phyloP scores from a whole-genome alignment of 2,113 vertebrate species.

The Notiomystis cincta region DNA sequence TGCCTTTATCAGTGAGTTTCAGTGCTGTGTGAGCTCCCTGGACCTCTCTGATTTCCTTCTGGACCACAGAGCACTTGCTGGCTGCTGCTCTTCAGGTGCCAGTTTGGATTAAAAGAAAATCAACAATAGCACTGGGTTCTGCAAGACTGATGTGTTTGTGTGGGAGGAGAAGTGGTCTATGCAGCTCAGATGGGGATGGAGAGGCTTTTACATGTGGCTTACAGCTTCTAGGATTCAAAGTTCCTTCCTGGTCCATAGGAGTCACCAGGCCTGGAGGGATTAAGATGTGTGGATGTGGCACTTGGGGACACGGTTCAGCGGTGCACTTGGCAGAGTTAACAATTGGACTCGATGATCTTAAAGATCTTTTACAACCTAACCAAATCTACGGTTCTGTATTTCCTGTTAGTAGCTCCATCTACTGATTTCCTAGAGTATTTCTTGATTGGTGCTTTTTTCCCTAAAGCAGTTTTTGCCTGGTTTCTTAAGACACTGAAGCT shows the following conservation, averaged over 20 bases:
- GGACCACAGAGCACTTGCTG: not conserved
- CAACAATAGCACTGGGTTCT: not conserved
- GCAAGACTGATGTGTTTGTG: not conserved
- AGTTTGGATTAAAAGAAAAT: not conserved
- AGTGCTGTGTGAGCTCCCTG: not conserved
- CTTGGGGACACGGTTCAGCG: not conserved
- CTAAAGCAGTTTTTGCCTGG: not conserved
- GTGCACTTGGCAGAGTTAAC: not conserved
- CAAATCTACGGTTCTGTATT: not conserved
- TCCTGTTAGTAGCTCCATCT: slow-evolving; percentile 43
- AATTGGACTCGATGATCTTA: not conserved
- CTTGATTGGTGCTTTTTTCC: not conserved
- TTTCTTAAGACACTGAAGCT: not conserved
- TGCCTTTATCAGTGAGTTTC: not conserved
- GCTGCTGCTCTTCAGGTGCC: not conserved
- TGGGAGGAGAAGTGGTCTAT: not conserved
- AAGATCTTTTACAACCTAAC: not conserved
- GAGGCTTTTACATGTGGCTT: not conserved
- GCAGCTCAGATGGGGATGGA: not conserved
- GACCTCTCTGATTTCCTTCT: not conserved
- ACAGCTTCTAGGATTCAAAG: not conserved
- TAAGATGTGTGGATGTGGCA: not conserved
- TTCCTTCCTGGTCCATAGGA: not conserved
- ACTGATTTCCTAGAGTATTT: not conserved
- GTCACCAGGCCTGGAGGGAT: not conserved